Percentiles rank a stretch among this genome's conserved stretches.
Conservation (phyloP, 2,113 vertebrate genomes). For the Oreocharis arfaki region DNA sequence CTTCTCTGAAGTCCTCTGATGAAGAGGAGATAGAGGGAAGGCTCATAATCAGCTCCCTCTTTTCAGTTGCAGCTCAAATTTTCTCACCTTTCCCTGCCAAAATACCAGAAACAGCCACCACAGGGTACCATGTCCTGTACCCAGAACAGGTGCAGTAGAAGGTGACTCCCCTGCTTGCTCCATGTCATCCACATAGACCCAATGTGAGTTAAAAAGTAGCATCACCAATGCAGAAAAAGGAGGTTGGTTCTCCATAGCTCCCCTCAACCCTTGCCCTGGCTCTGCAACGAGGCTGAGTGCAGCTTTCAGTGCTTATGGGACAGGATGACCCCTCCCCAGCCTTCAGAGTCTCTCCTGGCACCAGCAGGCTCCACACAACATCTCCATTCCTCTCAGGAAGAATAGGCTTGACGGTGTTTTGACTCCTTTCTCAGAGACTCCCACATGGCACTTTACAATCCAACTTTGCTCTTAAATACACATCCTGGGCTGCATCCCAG, state of each 20-base stretch:
- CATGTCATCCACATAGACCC: neutral
- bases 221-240: neutral
- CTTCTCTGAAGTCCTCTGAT: neutral
- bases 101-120: neutral
- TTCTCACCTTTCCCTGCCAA: neutral
- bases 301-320: neutral
- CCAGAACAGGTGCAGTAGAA: neutral
- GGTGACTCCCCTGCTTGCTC: neutral
- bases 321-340: neutral
- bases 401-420: constrained; percentile 57
- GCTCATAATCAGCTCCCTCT: neutral
- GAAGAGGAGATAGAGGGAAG: neutral
- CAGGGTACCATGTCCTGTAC: too few species aligned
- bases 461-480: constrained; percentile 54
- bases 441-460: constrained; percentile 56
- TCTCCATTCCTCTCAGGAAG: neutral
- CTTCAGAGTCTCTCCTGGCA: neutral
- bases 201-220: neutral
- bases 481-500: constrained; percentile 52
- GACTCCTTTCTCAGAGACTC: constrained; percentile 60
- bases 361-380: neutral
- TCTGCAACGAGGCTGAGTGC: neutral
- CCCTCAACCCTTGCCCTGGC: neutral
- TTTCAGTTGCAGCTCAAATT: neutral
- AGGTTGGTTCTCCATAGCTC: neutral